Conservation (phyloP, 2,113 vertebrate genomes). For the Psittacula cyanocephala region DNA sequence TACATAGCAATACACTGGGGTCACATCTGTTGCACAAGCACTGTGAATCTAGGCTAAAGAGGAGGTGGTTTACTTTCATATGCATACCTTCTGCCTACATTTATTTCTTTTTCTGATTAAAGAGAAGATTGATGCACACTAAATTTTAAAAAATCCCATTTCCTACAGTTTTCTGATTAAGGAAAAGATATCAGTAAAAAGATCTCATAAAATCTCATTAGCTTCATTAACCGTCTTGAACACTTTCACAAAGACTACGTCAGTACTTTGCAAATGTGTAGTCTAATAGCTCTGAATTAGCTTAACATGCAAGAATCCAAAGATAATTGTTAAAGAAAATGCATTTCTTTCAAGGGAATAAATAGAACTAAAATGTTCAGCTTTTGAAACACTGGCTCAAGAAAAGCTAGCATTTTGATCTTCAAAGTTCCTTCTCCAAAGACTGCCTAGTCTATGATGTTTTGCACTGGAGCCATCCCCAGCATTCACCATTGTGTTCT, state of each 20-base stretch:
- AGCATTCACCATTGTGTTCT: background rate
- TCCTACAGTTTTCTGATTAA: background rate
- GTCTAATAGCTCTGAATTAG: background rate
- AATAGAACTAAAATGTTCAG: background rate
- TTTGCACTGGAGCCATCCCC: background rate
- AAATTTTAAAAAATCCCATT: background rate
- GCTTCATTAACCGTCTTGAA: background rate
- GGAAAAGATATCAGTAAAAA: background rate
- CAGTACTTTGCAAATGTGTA: background rate
- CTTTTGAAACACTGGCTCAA: background rate
- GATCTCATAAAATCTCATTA: background rate
- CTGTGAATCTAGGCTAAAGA: slow-evolving; percentile 28
- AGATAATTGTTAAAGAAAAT: background rate
- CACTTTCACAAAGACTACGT: background rate
- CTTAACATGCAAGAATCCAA: background rate
- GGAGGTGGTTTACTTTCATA: background rate
- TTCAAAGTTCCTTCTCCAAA: background rate
- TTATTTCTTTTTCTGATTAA: background rate
- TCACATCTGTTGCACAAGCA: slow-evolving; percentile 48
- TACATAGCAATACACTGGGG: background rate
- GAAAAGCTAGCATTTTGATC: background rate
- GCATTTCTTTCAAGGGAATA: background rate
- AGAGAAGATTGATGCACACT: background rate
- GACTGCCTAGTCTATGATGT: background rate
- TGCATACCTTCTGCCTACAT: background rate